A percentile compares a stretch with the other conserved stretches of the same genome.
phyloP scores from a whole-genome alignment of 2,113 vertebrate genomes.

The Symphodus melops region DNA sequence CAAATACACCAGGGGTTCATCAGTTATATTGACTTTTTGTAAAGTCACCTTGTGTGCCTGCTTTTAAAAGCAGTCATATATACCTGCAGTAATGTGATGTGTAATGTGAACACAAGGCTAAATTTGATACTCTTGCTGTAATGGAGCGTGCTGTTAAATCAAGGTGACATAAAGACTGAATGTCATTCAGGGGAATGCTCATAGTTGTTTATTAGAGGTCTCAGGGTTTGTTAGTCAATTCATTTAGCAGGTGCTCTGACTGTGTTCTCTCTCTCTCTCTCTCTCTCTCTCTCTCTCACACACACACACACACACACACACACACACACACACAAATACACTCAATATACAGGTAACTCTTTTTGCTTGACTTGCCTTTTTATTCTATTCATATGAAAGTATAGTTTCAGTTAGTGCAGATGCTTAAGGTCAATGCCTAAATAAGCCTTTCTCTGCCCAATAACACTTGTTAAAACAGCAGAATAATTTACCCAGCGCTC shows the following conservation, averaged over 20 bases:
- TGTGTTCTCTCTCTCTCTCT: no score
- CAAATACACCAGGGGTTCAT: not conserved
- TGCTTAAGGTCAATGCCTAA: not conserved
- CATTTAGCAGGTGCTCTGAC: not conserved
- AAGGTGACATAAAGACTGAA: conserved; percentile 40
- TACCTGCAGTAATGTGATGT: not conserved
- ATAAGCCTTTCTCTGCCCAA: not conserved
- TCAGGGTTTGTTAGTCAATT: not conserved
- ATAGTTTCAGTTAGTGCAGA: not conserved
- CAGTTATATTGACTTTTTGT: not conserved
- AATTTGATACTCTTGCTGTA: conserved; percentile 47
- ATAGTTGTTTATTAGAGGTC: conserved; percentile 13
- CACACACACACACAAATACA: no score
- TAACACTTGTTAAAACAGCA: not conserved
- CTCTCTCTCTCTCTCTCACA: no score
- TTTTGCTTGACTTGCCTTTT: not conserved
- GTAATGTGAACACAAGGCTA: conserved; percentile 22
- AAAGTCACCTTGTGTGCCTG: conserved; percentile 22
- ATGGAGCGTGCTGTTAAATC: conserved; percentile 25
- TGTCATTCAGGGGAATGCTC: conserved; percentile 22
- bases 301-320: no score
- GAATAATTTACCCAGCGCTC: not conserved
- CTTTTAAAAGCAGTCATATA: conserved; percentile 13
- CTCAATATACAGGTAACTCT: not conserved
- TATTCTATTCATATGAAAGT: not conserved